Evolutionary conservation across 2,888 invertebrate species (phyloP), one percentile per base, ranked within the genome.

Genomic region (Xanthorhoe spadicearia): DNA sequence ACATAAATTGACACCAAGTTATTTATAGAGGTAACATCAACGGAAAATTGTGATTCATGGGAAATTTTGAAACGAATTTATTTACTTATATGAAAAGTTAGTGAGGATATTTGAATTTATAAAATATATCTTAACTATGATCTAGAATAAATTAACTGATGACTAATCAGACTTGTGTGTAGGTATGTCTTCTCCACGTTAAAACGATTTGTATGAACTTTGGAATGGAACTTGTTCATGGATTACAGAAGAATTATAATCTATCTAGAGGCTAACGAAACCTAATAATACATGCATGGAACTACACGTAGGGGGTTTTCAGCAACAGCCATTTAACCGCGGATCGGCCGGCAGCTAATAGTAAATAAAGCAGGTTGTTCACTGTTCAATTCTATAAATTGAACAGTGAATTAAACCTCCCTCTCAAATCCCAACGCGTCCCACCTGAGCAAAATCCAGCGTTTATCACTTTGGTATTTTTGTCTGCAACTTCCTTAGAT

Each of bases 391-490:
- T 32, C 32, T 32, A 1, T 32, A 32, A 32, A 35, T 32, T 49
- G 49, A 49, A 57, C 13, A 57, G 48, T 56, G 48, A 56, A 32
- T 35, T 50, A 19, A 58, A 46, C 32, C 50, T 32, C 13, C 51
- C 13, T 10, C 23, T 60, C 50, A 61, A 69, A 62, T 57, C 68
- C 50, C 57, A 46, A 61, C 59, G 66, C 68, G 63, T 84, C 78
- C 76, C 81, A 86, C 84, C 86, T 85, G 84, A 83, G 83, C 82
- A 77, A 86, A 86, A 88, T 89, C 83, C 87, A 85, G 80, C 85
- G 88, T 91, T 92, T 91, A 90, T 90, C 92, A 90, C 88, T 90
- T 87, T 85, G 87, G 87, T 88, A 91, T 92, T 92, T 92, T 91
- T 87, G 90, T 91, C 89, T 86, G 85, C 81, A 77, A 87, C 90